Evolutionary conservation across 2,113 vertebrate genomes (phyloP), one percentile per base, ranked within the genome.

Genomic region (Phainopepla nitens): DNA sequence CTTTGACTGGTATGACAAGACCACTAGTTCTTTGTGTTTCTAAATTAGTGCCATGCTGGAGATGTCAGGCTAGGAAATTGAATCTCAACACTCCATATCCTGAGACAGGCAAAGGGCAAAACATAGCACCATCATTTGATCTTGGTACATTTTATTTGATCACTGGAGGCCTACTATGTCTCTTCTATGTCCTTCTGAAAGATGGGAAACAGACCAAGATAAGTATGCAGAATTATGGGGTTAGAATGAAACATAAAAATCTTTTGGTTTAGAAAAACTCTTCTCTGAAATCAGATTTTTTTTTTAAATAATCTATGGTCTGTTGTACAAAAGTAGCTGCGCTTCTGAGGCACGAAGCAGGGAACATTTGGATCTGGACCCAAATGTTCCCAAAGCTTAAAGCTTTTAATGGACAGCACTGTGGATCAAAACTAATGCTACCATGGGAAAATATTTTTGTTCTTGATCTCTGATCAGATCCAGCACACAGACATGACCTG

Each of bases 401-500:
- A 82, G 47, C 5, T 84, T 39, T 84, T 87, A 64, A 76, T 6
- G 1, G 22, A 44, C 17, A 47, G 35, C 15, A 21, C 9, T 72
- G 33, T 57, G 31, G 44, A 60, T 53, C 53, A 72, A 61, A 87
- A 79, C 41, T 61, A 90, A 85, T 35, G 57, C 36, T 88, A 57
- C 65, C 24, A 36, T 7, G 6, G 44, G 58, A 61, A 90, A 90
- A 13, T 69, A 20, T 0, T 90, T 72, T 71, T 85, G 31, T 33
- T 39, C 49, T 45, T 82, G 57, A 57, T 64, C 49, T 65, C 36
- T 72, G 71, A 69, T 56, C 25, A 53, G 78, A 65, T 36, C 28
- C 90, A 86, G 61, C 28, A 56, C 51, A 69, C 31, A 49, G n/a
- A 65, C 0, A 0, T 1, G 0, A 76, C 10, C 45, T 39, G 18